Evolutionary conservation across 1,140 invertebrate genomes (phyloP).

Genomic region (Caenorhabditis inopinata): DNA sequence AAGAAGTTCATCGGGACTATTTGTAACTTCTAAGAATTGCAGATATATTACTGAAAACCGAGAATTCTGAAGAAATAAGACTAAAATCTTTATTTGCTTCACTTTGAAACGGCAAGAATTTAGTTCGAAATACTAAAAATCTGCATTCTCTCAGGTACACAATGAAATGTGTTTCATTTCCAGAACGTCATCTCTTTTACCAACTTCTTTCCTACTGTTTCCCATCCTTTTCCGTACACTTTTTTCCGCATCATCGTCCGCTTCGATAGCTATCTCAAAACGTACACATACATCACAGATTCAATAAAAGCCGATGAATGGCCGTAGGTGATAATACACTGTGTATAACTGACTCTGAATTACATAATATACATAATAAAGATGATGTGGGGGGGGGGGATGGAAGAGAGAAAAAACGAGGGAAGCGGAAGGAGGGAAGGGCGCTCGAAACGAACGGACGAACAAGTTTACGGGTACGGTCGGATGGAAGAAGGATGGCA

Average conservation of each 20-base stretch:
- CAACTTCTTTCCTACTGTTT: neutral
- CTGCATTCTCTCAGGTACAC: neutral
- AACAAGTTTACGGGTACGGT: constrained; percentile 33
- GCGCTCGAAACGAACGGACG: constrained; percentile 18
- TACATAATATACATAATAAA: constrained; percentile 33
- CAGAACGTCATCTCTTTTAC: constrained; percentile 1
- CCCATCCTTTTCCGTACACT: constrained; percentile 18
- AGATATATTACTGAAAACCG: too few species aligned
- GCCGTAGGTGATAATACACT: constrained; percentile 34
- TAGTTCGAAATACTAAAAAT: too few species aligned
- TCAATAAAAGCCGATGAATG: constrained; percentile 33
- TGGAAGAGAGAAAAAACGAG: neutral
- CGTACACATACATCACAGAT: constrained; percentile 31
- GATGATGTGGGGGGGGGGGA: neutral
- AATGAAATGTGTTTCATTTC: neutral
- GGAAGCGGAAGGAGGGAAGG: constrained; percentile 2
- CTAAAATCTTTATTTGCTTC: too few species aligned
- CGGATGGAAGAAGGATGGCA: constrained; percentile 12
- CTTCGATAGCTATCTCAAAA: constrained; percentile 32
- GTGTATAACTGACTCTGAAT: constrained; percentile 33
- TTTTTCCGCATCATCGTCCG: constrained; percentile 28
- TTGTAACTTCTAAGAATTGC: too few species aligned
- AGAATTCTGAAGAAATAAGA: too few species aligned
- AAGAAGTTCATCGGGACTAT: too few species aligned
- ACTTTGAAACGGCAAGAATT: too few species aligned